Evolutionary conservation across 2,797 vertebrate genomes (phyloP), one percentile per base, ranked within the genome.

Genomic region (Pseudochaenichthys georgianus): DNA sequence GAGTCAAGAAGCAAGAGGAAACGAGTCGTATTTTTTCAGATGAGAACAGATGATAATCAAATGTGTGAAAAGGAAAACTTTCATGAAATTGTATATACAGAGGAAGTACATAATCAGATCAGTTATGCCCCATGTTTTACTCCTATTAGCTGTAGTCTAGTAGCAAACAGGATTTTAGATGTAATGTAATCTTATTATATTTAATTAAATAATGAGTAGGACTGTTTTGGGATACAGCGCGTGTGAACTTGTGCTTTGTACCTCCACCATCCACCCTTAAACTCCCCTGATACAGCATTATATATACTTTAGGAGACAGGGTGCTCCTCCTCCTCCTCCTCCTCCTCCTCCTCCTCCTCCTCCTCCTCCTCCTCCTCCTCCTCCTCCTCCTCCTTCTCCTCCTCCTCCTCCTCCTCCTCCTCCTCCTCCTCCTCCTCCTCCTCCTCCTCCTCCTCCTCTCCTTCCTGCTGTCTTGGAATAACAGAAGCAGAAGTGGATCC

Each of bases 401-500:
- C n/a, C n/a, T n/a, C n/a, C n/a, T n/a, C n/a, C n/a, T n/a, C n/a
- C n/a, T n/a, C n/a, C n/a, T n/a, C n/a, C n/a, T n/a, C n/a, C n/a
- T n/a, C n/a, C n/a, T n/a, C n/a, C n/a, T n/a, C n/a, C 4, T 64
- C 77, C 68, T 83, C 68, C 58, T 72, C 74, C 73, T 64, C 57
- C 63, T 59, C 54, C 63, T 61, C 55, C 70, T 70, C 79, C 71
- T 85, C 75, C 75, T 86, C 77, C 58, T 78, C 70, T 78, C 19
- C 68, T 87, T 87, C 82, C 77, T 80, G 78, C 81, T 79, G 77
- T 75, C 66, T 81, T 69, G 53, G 60, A 87, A 72, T 74, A 80
- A 72, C 73, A 76, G 69, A 82, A 88, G 75, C 72, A 83, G 77
- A 84, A 76, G 42, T 61, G 57, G 51, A 87, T 86, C 63, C 59